Base-by-base conservation (phyloP, 2,113 vertebrate species). In the Capreolus pygargus region DNA sequence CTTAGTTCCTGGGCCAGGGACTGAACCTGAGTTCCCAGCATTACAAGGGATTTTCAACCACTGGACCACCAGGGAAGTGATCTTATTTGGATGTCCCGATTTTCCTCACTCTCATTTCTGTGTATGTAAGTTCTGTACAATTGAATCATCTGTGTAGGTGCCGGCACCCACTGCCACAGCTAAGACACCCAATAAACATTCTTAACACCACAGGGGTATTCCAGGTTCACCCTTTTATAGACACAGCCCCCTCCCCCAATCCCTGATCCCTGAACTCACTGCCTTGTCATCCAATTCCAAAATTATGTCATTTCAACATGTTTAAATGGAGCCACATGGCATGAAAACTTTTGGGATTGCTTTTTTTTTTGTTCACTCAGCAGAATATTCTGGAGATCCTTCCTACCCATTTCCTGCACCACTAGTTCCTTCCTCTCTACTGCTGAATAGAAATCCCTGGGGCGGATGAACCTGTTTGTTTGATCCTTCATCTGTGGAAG, bases 121-220 rank as follows among this genome's bases (percentile, higher is more conserved):
- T 14, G 45, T 14, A 12, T 61, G 55, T 15, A 21, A 25, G 30
- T 23, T 25, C 45, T 13, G 12, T 1, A 8, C 43, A 14, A 28
- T 1, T 17, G 36, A 6, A 12, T 27, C 67, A 14, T 6, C 28
- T 1, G 52, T 14, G 19, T 15, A 1, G 11, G 30, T n/a, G 14
- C 23, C 39, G 4, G 5, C 33, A 4, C 6, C 6, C 15, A 13
- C 33, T 12, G 23, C 43, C 89, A n/a, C 17, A 5, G 47, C n/a
- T 70, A 23, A 36, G 78, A 43, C 2, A 3, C n/a, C 15, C 52
- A 33, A n/a, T 21, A 30, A 36, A 39, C 19, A 4, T 36, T 13
- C 39, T 19, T 1, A 2, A 0, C 25, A 2, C 5, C n/a, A 4
- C 1, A 0, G 17, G 60, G 25, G 9, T 9, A 16, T 9, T n/a